phyloP scores from a whole-genome alignment of 2,113 vertebrate genomes.

The Psettodes erumei region DNA sequence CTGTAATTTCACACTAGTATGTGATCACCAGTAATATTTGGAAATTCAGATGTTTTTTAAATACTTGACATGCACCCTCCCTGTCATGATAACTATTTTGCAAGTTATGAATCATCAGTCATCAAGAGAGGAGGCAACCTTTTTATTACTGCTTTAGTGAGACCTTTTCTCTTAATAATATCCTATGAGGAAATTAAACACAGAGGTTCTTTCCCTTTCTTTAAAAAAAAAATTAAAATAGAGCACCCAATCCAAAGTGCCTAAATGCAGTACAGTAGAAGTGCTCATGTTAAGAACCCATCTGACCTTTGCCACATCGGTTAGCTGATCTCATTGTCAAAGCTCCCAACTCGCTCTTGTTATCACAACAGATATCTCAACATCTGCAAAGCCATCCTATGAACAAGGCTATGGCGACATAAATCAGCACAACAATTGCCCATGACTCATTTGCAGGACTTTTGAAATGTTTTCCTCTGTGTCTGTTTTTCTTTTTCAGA shows the following conservation, averaged over 20 bases:
- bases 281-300: not conserved
- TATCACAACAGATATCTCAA: too few relatives aligned
- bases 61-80: not conserved
- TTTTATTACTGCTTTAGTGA: not conserved
- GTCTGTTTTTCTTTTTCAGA: conserved; percentile 61
- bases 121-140: not conserved
- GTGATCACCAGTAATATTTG: too few relatives aligned
- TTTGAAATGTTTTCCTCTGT: conserved; percentile 64
- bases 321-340: not conserved
- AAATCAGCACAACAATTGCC: conserved; percentile 44
- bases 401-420: conserved; percentile 61
- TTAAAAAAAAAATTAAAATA: too few relatives aligned
- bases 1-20: too few relatives aligned
- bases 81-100: not conserved
- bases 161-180: not conserved
- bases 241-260: too few relatives aligned
- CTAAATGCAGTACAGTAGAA: not conserved
- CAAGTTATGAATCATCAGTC: not conserved
- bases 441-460: conserved; percentile 69
- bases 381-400: too few relatives aligned
- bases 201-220: not conserved
- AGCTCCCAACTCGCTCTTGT: too few relatives aligned
- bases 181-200: not conserved
- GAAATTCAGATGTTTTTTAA: too few relatives aligned
- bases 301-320: not conserved